Conservation (phyloP, 2,797 vertebrate species). For the Chaetophractus vellerosus region DNA sequence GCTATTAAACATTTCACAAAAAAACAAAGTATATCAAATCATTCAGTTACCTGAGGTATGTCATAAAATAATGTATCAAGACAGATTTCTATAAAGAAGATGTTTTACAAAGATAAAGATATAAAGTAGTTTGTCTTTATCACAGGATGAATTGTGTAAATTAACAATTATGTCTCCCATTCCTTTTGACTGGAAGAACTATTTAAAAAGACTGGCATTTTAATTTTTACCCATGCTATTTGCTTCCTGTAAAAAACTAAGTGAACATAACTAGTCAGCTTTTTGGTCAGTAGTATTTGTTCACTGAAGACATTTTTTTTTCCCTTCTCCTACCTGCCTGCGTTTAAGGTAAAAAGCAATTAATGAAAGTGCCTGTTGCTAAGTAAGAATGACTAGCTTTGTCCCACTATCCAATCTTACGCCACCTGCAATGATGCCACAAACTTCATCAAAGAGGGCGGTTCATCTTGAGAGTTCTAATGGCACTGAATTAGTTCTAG, state of each 20-base stretch:
- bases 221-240: not conserved
- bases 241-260: not conserved
- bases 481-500: not conserved
- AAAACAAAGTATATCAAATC: not conserved
- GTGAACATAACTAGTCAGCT: not conserved
- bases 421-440: not conserved
- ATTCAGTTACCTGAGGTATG: not conserved
- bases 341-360: not conserved
- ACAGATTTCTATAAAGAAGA: not conserved
- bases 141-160: not conserved
- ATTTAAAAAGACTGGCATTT: not conserved
- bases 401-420: not conserved
- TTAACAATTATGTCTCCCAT: not conserved
- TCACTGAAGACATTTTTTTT: not conserved
- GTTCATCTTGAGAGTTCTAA: not conserved
- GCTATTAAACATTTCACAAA: not conserved
- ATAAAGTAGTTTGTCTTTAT: not conserved
- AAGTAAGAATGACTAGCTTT: not conserved
- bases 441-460: not conserved
- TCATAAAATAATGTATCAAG: not conserved
- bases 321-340: not conserved
- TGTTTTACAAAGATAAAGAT: not conserved
- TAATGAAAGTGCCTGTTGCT: not conserved
- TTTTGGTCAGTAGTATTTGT: not conserved
- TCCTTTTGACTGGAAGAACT: not conserved